phyloP scores from a whole-genome alignment of 1,140 invertebrate genomes.

The Batillaria attramentaria region DNA sequence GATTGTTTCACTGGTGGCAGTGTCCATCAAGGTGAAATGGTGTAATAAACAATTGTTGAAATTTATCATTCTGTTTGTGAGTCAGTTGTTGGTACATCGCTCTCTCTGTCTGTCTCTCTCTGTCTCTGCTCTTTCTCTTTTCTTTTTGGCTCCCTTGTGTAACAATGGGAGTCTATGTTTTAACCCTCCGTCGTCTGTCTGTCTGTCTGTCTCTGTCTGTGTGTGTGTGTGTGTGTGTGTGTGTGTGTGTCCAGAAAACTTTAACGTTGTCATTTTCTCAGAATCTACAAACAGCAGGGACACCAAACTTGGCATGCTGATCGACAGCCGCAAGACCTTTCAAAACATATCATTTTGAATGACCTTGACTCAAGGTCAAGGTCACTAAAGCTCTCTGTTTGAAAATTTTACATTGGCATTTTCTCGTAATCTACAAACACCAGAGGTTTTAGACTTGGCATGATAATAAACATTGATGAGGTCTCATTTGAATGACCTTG shows the following conservation, averaged over 20 bases:
- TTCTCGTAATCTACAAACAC: no score
- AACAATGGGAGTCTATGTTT: not conserved
- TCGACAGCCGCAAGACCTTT: not conserved
- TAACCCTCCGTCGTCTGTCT: not conserved
- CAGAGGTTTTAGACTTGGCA: no score
- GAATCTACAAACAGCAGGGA: no score
- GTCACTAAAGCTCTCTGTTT: not conserved
- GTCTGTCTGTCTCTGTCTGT: not conserved
- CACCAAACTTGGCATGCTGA: not conserved
- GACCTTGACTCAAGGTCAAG: not conserved
- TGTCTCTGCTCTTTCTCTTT: not conserved
- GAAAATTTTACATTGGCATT: not conserved
- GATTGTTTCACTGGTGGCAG: not conserved
- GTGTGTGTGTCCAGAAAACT: not conserved
- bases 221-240: no score
- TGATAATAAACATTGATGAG: no score
- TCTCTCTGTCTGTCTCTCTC: not conserved
- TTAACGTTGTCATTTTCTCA: not conserved
- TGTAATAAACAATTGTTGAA: not conserved
- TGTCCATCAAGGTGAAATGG: not conserved
- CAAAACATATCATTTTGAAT: not conserved
- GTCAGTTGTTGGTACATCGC: not conserved
- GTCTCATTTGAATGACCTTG: no score
- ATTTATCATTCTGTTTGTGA: not conserved
- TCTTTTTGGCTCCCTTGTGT: not conserved